Evolutionary conservation across 2,113 vertebrate species (phyloP), one percentile per base, ranked within the genome.

Genomic region (Chionodraco myersi): DNA sequence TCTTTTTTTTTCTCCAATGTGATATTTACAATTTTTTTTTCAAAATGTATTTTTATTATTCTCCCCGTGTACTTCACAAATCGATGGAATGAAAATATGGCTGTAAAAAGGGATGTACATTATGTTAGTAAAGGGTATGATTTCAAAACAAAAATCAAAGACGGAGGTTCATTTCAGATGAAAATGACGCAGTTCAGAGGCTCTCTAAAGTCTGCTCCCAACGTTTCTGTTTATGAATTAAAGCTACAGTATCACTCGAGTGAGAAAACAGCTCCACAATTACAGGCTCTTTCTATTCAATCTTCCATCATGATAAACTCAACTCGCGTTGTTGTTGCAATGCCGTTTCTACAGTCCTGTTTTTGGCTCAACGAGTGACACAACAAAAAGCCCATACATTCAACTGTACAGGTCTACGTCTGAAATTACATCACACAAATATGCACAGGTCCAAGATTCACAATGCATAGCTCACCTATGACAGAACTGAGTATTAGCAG

Each of bases 381-480:
- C 34, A 48, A 68, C 14, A 72, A 63, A 61, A 77, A 63, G 13
- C 76, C 77, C 59, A 57, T 65, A 83, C 70, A 80, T 85, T 87
- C 81, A 86, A 76, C 82, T 34, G 75, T 58, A 88, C 71, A 67
- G 70, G 71, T 56, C 73, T 77, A 84, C 58, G 77, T 52, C 79
- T 72, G 68, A 71, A 86, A 62, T 11, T 30, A 58, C 75, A 63
- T 72, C 4, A 85, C 63, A 87, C 59, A 87, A 41, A 85, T 72
- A 87, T 80, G 83, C 86, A 90, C 79, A 92, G 89, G 90, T 94
- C 90, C 89, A 91, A 86, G 80, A 81, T 86, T 94, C 90, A 94
- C 89, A 76, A 93, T 94, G 93, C 93, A 94, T 92, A 94, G 95
- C 90, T 92, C 86, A 87, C 88, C 87, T 75, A 88, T 75, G 80